Base-by-base conservation (phyloP, 2,888 invertebrate genomes). In the Morinoia aosen region DNA sequence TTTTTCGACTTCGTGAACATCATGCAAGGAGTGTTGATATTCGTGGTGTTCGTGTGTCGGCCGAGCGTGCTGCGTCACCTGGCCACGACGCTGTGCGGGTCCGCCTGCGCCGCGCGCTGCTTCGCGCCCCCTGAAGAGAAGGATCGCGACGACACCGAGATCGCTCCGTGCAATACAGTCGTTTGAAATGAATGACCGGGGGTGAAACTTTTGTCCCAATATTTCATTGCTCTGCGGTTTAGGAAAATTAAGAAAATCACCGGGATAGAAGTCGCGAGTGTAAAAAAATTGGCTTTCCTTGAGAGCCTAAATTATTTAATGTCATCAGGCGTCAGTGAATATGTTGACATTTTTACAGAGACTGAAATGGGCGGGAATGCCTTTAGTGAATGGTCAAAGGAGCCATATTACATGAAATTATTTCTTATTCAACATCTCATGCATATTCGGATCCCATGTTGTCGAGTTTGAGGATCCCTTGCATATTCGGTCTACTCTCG, bases 1-100 rank as follows among this genome's bases (percentile, higher is more conserved):
- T 95, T 96, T 40, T 96, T 96, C 76, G 96, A 96, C 93, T 57
- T 96, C 64, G 96, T 96, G 95, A 96, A 96, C 95, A 96, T 96
- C 91, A 95, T 96, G 96, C 96, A 96, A 64, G 96, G 96, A n/a
- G 64, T 96, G 33, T 95, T 96, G 88, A 96, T 96, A 95, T 96
- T 96, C 96, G 40, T 96, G 57, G 96, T 96, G 88, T 96, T 96
- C 94, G 96, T 96, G 91, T 96, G 96, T 61, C 96, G 96, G 14
- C 91, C 95, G 39, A 95, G 95, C 40, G 96, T 96, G 48, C n/a
- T 96, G 56, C 64, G 95, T 12, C 88, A 95, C 33, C 88, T 96
- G 88, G 95, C 96, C 25, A 96, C 95, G 76, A 95, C 94, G 57
- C 16, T 96, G 14, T 96, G 96, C 94, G 96, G 96, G 8, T 25